Conservation (phyloP, 2,113 vertebrate genomes). For the Nibea albiflora region DNA sequence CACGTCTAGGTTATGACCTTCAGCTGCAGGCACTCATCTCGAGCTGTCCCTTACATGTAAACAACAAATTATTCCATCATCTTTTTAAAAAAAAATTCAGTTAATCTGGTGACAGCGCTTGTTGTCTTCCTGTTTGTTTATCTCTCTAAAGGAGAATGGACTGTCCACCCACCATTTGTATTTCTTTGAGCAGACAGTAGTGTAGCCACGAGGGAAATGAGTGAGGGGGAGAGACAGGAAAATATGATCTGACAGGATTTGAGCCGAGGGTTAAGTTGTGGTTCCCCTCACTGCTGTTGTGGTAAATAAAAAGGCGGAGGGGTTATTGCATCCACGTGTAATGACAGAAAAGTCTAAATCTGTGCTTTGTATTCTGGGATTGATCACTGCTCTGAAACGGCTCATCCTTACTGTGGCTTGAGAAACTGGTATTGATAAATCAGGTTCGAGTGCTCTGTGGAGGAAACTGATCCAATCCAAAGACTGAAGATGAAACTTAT, state of each 20-base stretch:
- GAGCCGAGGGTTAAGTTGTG: neutral
- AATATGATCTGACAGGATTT: neutral
- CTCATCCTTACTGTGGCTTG: neutral
- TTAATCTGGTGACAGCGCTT: neutral
- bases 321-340: neutral
- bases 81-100: neutral
- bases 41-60: neutral
- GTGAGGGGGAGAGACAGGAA: neutral
- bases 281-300: neutral
- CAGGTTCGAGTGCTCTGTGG: neutral
- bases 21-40: neutral
- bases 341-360: neutral
- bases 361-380: neutral
- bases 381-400: neutral
- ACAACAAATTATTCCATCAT: neutral
- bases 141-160: neutral
- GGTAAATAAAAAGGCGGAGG: conserved; percentile 1
- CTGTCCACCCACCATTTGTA: conserved; percentile 12
- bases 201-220: neutral
- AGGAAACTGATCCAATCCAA: neutral
- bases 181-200: neutral
- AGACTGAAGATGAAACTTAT: neutral
- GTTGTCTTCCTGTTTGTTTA: neutral
- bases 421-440: neutral
- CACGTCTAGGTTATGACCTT: neutral